Percentiles rank a stretch among this genome's conserved stretches.
Conservation (phyloP, 2,113 vertebrate genomes). For the Pseudorhombus dupliciocellatus region DNA sequence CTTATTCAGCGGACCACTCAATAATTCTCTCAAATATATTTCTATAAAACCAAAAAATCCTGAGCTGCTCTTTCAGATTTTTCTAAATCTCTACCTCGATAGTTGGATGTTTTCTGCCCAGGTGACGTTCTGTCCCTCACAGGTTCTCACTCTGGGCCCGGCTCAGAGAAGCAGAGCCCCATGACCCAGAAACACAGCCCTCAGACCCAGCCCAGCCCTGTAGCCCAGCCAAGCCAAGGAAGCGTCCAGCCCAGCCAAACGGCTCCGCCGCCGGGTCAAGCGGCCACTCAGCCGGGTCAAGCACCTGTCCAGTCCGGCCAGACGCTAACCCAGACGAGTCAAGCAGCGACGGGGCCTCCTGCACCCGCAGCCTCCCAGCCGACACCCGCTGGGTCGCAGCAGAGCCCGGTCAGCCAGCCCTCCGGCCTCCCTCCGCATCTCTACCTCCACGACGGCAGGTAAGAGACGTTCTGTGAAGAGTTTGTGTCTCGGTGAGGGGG, state of each 20-base stretch:
- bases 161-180: constrained; percentile 98
- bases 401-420: constrained; percentile 76
- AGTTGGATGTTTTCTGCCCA: neutral
- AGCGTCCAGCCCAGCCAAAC: constrained; percentile 70
- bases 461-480: constrained; percentile 38
- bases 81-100: neutral
- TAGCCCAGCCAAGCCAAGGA: constrained; percentile 81
- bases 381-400: constrained; percentile 62
- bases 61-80: neutral
- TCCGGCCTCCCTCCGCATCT: constrained; percentile 88
- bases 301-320: constrained; percentile 59
- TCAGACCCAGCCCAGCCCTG: constrained; percentile 81
- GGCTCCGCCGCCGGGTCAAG: constrained; percentile 51
- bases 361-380: constrained; percentile 69
- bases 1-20: neutral
- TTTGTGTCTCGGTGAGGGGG: neutral
- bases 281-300: constrained; percentile 65
- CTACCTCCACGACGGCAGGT: constrained; percentile 97
- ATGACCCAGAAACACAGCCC: constrained; percentile 95
- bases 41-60: neutral
- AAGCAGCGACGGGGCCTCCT: constrained; percentile 61
- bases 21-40: neutral
- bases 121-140: constrained; percentile 2
- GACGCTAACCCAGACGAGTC: constrained; percentile 63
- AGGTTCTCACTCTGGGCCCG: constrained; percentile 93